A percentile compares a stretch with the other conserved stretches of the same genome.
phyloP scores from a whole-genome alignment of 2,888 invertebrate species.

The Ashinkailepas kermadecensis region DNA sequence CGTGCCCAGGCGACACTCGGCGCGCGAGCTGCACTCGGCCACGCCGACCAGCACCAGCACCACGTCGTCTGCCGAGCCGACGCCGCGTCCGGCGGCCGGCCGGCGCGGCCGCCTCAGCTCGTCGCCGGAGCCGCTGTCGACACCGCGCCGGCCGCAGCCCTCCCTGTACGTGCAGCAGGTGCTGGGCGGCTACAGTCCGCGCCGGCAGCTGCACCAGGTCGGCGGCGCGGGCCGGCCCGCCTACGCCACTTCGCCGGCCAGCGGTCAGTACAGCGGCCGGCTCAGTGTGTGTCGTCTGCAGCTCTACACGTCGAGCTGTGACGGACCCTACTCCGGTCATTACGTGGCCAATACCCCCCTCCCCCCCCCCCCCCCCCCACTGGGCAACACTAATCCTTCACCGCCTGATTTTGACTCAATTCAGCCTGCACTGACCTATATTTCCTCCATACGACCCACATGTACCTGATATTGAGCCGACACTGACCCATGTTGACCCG shows the following conservation, averaged over 20 bases:
- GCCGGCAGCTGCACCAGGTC: not conserved
- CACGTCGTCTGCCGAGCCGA: not conserved
- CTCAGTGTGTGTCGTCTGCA: too few relatives aligned
- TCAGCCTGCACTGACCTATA: too few relatives aligned
- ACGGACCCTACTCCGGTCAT: too few relatives aligned
- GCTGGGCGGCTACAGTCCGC: constrained; percentile 6
- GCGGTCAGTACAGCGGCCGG: not conserved
- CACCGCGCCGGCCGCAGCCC: not conserved
- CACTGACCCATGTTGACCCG: too few relatives aligned
- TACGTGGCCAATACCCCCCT: too few relatives aligned
- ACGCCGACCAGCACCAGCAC: not conserved
- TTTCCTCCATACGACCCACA: too few relatives aligned
- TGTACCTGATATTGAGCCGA: too few relatives aligned
- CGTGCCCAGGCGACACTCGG: constrained; percentile 4
- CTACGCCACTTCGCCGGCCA: not conserved
- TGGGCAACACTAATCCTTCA: too few relatives aligned
- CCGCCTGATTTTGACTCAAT: too few relatives aligned
- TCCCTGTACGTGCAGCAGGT: constrained; percentile 2
- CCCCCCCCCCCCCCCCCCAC: too few relatives aligned
- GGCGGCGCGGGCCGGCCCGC: too few relatives aligned
- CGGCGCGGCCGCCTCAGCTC: constrained; percentile 17
- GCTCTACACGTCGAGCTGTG: too few relatives aligned
- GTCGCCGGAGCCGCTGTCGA: constrained; percentile 15
- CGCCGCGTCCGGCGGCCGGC: not conserved
- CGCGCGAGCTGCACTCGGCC: constrained; percentile 10